Base-by-base conservation (phyloP, 2,888 invertebrate species). In the Subacronicta megacephala region DNA sequence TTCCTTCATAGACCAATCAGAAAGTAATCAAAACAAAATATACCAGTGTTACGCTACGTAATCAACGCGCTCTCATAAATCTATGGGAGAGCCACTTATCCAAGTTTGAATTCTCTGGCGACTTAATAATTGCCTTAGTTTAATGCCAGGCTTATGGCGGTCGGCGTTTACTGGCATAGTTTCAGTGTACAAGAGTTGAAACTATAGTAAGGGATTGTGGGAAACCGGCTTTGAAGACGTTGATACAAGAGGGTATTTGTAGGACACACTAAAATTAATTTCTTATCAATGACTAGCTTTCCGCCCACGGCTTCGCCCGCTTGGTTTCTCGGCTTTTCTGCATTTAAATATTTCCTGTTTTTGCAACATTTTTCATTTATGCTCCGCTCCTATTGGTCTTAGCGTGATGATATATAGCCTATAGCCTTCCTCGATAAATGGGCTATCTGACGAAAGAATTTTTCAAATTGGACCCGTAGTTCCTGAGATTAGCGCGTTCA, bases 41-140 rank as follows among this genome's bases (percentile, higher is more conserved):
- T 40, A 15, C 13, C 23, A 9, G 18, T 12, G 17, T 40, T 26
- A 41, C 23, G 15, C 17, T n/a, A 49, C 38, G 54, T 68, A 68
- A 68, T 71, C 47, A 64, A 77, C 53, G 54, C 45, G 37, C 12
- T 13, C 33, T 56, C 52, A 62, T 71, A 75, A 72, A 77, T 77
- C 75, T 69, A 51, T 35, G 17, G 56, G 57, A 56, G 31, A 17
- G 52, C 35, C 36, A 59, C 55, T 74, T 77, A 63, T 13, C 59
- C 36, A 72, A 75, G 53, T 77, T 72, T 44, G 45, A 68, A 62
- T 64, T 60, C 77, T 37, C 54, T 40, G 63, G 56, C 16, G 75
- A 75, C 65, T 77, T 77, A 64, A 75, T 78, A 75, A 75, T 75
- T 77, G 70, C 69, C 44, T 35, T 72, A 75, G 66, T 76, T 78